Evolutionary conservation across 2,797 vertebrate species (phyloP).

Genomic region (Carduelis carduelis): DNA sequence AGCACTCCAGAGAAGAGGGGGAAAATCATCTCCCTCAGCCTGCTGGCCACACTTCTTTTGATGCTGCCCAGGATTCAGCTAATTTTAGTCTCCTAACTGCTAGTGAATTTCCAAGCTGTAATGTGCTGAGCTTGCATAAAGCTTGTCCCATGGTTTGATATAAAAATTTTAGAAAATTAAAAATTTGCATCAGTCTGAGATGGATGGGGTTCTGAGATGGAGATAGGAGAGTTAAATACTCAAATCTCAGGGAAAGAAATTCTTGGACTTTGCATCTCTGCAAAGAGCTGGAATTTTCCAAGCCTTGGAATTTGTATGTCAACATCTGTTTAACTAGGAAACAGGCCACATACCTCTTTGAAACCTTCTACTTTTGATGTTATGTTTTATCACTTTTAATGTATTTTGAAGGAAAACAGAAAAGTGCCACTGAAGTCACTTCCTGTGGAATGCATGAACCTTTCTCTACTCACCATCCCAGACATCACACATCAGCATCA

Average conservation of each 20-base stretch:
- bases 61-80: not conserved
- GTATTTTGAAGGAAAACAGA: not conserved
- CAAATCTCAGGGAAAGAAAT: not conserved
- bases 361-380: not conserved
- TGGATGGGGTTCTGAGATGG: not conserved
- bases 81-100: not conserved
- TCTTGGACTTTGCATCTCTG: not conserved
- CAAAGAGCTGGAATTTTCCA: not conserved
- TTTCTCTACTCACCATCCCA: not conserved
- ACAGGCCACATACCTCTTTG: not conserved
- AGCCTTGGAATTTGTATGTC: not conserved
- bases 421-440: not conserved
- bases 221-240: not conserved
- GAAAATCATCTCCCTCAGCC: not conserved
- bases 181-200: not conserved
- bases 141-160: not conserved
- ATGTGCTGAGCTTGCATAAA: not conserved
- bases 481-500: not conserved
- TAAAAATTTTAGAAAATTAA: not conserved
- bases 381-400: not conserved
- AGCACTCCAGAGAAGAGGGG: not conserved
- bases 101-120: not conserved
- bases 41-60: not conserved
- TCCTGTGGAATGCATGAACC: not conserved
- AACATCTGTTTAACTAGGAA: not conserved